These are phyloP conservation scores for Scomber japonicus DNA, from an alignment of 2,113 vertebrate genomes.

Conservation along the genomic window DNA sequence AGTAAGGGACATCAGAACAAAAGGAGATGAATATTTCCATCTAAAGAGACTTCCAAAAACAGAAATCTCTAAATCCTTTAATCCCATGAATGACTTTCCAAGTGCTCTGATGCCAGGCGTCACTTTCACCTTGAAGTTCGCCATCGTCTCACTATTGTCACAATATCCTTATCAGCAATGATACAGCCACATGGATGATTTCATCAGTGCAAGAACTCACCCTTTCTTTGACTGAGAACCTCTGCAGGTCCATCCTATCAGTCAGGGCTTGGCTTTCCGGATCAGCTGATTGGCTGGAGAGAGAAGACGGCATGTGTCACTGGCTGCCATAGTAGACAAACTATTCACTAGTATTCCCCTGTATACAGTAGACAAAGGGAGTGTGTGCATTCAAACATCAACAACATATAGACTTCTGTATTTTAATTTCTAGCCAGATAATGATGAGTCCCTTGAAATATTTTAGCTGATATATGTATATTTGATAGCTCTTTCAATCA, in stretches of 20 bases:
- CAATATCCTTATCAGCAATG: neutral
- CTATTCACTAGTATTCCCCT: neutral
- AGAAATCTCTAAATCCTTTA: neutral
- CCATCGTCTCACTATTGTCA: neutral
- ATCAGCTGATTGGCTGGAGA: slow-evolving; percentile 71
- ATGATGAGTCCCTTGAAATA: neutral
- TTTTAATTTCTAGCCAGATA: too few relatives aligned
- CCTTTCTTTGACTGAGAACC: slow-evolving; percentile 77
- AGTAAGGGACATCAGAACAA: too few relatives aligned
- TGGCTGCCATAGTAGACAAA: neutral
- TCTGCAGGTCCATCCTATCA: slow-evolving; percentile 76
- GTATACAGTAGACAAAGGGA: neutral
- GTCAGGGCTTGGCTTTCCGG: slow-evolving; percentile 78
- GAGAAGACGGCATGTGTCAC: neutral
- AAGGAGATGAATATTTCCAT: too few relatives aligned
- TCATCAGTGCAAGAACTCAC: slow-evolving; percentile 55
- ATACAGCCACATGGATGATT: neutral
- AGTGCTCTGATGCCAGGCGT: neutral
- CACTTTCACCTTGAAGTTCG: neutral
- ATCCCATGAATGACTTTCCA: neutral
- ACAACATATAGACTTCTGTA: neutral
- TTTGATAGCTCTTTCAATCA: too few relatives aligned
- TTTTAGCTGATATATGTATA: neutral
- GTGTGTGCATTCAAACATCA: neutral
- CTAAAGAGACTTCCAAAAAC: neutral